A percentile compares a stretch with the other conserved stretches of the same genome.
Evolutionary conservation across 2,888 invertebrate genomes (phyloP).

Genomic region (Norana najaformis): DNA sequence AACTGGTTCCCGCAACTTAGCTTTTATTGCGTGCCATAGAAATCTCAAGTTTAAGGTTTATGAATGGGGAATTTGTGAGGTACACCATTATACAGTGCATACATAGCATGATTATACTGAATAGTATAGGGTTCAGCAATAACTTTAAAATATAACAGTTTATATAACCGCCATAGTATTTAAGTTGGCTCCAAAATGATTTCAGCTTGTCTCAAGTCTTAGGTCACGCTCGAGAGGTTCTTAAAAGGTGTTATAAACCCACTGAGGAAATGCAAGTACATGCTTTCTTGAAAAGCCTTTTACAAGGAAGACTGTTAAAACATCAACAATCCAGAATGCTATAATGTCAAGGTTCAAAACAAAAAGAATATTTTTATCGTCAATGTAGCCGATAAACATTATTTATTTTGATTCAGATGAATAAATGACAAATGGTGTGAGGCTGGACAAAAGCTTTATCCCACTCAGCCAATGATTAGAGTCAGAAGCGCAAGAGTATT

Average conservation of each 20-base stretch:
- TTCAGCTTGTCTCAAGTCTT: not conserved
- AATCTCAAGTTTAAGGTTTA: too few relatives aligned
- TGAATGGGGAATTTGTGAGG: not conserved
- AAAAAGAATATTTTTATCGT: too few relatives aligned
- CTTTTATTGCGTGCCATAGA: too few relatives aligned
- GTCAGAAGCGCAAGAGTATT: not conserved
- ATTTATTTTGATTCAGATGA: too few relatives aligned
- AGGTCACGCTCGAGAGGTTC: not conserved
- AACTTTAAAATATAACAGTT: not conserved
- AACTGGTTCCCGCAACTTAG: too few relatives aligned
- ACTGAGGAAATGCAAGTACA: not conserved
- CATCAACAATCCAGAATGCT: too few relatives aligned
- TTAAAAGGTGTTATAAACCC: not conserved
- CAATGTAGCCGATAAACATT: too few relatives aligned
- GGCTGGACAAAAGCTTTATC: too few relatives aligned
- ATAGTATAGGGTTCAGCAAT: not conserved
- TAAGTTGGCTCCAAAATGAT: not conserved
- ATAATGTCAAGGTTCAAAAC: too few relatives aligned
- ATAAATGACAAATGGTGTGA: too few relatives aligned
- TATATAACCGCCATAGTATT: not conserved
- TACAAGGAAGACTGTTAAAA: too few relatives aligned
- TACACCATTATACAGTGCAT: not conserved
- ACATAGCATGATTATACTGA: not conserved
- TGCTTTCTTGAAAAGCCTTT: not conserved
- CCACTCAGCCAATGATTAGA: too few relatives aligned